Conservation (phyloP, 2,888 invertebrate species). For the Pollenia amentaria region DNA sequence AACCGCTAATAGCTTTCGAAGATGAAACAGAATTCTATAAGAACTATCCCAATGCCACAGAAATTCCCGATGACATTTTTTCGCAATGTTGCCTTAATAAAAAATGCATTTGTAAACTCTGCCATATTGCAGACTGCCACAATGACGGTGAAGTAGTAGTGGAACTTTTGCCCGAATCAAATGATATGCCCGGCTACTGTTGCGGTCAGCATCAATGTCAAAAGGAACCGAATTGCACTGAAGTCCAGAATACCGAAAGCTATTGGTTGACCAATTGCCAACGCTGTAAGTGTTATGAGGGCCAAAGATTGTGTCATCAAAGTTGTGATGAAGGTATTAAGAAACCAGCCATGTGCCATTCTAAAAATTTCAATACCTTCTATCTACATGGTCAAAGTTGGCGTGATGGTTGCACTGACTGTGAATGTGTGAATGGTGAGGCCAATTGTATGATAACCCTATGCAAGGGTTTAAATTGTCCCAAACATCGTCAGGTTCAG, state of each 20-base stretch:
- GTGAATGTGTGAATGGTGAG: constrained; percentile 82
- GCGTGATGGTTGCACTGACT: constrained; percentile 82
- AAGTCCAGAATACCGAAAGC: constrained; percentile 77
- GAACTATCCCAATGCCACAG: constrained; percentile 49
- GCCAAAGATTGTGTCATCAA: constrained; percentile 81
- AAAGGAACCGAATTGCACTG: constrained; percentile 82
- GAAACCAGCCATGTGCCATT: constrained; percentile 80
- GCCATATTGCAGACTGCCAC: constrained; percentile 82
- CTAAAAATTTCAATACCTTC: constrained; percentile 79
- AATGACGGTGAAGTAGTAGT: constrained; percentile 79
- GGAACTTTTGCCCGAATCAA: constrained; percentile 79
- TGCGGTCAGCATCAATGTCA: constrained; percentile 85
- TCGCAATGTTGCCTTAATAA: constrained; percentile 81
- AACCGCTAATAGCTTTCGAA: constrained; percentile 49
- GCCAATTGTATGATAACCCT: constrained; percentile 81
- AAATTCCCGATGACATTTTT: constrained; percentile 78
- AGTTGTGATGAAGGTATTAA: constrained; percentile 81
- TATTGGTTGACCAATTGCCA: constrained; percentile 82
- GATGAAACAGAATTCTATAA: constrained; percentile 48
- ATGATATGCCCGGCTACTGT: constrained; percentile 84
- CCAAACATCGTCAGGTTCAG: constrained; percentile 79
- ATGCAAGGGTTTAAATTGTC: constrained; percentile 81
- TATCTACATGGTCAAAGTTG: constrained; percentile 82
- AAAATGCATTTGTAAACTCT: constrained; percentile 82
- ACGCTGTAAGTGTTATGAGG: constrained; percentile 81